phyloP scores from a whole-genome alignment of 2,797 vertebrate species.

The Sebastolobus altivelis region DNA sequence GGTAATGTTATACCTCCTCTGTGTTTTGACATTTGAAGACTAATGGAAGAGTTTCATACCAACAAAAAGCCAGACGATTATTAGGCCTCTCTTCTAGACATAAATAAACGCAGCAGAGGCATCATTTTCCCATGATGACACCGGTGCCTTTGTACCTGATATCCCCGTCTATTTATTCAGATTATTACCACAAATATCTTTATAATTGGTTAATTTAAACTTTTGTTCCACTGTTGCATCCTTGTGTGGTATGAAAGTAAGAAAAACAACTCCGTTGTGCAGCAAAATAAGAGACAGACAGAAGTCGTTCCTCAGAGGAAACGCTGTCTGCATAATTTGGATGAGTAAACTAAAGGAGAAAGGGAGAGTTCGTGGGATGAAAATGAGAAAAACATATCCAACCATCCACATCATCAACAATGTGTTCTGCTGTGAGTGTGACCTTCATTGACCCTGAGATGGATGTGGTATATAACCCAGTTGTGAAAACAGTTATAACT shows the following conservation, averaged over 20 bases:
- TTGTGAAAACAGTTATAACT: background rate
- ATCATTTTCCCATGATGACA: slow-evolving; percentile 55
- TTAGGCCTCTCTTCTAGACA: slow-evolving; percentile 53
- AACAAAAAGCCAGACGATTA: slow-evolving; percentile 63
- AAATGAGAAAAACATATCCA: slow-evolving; percentile 69
- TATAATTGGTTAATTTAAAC: background rate
- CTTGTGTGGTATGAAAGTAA: background rate
- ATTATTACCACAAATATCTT: slow-evolving; percentile 19
- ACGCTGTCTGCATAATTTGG: slow-evolving; percentile 74
- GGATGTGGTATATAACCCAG: background rate
- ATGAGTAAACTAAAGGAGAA: slow-evolving; percentile 47
- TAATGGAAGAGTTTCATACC: slow-evolving; percentile 71
- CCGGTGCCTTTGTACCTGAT: slow-evolving; percentile 28
- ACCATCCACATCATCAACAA: slow-evolving; percentile 38
- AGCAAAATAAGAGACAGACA: slow-evolving; percentile 47
- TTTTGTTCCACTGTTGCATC: background rate
- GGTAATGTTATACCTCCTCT: slow-evolving; percentile 75
- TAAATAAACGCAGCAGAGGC: slow-evolving; percentile 56
- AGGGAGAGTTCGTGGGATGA: slow-evolving; percentile 18
- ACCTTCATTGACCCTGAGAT: slow-evolving; percentile 29
- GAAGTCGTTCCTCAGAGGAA: slow-evolving; percentile 54
- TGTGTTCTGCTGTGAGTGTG: slow-evolving; percentile 25
- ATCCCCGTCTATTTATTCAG: background rate
- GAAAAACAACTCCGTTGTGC: background rate
- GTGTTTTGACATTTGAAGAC: slow-evolving; percentile 80